phyloP scores from a whole-genome alignment of 2,113 vertebrate genomes.

The Chaetops frenatus region DNA sequence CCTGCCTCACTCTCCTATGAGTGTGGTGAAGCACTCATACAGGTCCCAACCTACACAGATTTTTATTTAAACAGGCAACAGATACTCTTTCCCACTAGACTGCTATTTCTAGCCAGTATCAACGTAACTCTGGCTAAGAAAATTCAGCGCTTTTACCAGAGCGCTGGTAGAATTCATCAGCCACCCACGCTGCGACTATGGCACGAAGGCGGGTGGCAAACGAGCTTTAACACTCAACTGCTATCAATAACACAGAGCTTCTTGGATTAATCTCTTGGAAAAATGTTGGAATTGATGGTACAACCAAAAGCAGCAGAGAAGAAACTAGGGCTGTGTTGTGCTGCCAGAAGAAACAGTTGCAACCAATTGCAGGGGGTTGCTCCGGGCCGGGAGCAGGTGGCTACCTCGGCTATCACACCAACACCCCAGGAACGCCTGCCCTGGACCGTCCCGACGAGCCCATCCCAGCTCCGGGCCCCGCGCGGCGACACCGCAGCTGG shows the following conservation, averaged over 20 bases:
- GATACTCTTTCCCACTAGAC: background rate
- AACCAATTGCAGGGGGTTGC: background rate
- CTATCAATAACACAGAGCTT: background rate
- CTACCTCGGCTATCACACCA: background rate
- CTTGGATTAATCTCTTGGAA: background rate
- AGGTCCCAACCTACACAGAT: rapidly evolving
- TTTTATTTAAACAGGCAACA: background rate
- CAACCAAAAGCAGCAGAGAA: background rate
- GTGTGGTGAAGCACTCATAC: rapidly evolving
- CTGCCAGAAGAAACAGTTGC: background rate
- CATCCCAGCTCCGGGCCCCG: too few species aligned
- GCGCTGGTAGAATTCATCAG: background rate
- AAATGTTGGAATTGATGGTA: rapidly evolving
- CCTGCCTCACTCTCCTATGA: background rate
- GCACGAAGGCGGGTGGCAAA: background rate
- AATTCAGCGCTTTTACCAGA: background rate
- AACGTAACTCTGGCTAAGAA: background rate
- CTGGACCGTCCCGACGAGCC: too few species aligned
- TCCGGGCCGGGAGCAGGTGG: rapidly evolving
- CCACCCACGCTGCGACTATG: rapidly evolving
- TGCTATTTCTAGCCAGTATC: background rate
- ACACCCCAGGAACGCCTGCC: rapidly evolving
- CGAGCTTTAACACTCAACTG: background rate
- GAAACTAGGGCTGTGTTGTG: rapidly evolving
- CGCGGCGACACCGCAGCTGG: background rate